Evolutionary conservation across 2,113 vertebrate genomes (phyloP), one percentile per base, ranked within the genome.

Genomic region (Varanus salvator): DNA sequence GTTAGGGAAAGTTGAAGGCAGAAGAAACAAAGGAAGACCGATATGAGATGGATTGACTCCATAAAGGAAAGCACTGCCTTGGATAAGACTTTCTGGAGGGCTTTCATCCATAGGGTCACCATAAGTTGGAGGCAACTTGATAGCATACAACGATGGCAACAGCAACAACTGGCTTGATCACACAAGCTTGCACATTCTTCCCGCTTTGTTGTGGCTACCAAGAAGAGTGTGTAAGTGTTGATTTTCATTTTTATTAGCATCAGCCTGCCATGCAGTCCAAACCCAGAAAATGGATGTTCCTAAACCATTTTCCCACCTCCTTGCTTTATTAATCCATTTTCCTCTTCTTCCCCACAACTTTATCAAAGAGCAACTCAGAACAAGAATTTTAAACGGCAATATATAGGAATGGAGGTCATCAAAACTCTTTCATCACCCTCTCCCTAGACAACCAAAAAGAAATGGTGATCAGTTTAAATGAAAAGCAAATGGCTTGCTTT

Each of bases 391-490:
- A 1, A 82, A 90, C 94, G 83, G 76, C 90, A 93, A 87, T 86
- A 78, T 27, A 54, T 48, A 38, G 44, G n/a, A 34, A 83, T 57
- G 88, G n/a, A 29, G 11, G 57, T 23, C 27, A 19, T 77, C 78
- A 84, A 87, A 87, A 81, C n/a, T 44, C 38, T 21, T 19, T 21
- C 38, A 3, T 14, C 31, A 11, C 86, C 90, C 92, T 92, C 92
- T 68, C 92, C 84, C 71, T 5, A 4, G 77, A 84, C 77, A 92
- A 90, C 57, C 82, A 90, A 92, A 94, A 93, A 94, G 52, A 94
- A 92, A 94, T 81, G 86, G 71, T 92, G 90, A 94, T 92, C 90
- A 94, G 77, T 92, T 93, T 90, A 90, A 94, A 93, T 92, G 91
- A 94, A 82, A 87, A 93, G 1, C 72, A 69, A 34, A 82, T 72